Evolutionary conservation across 2,113 vertebrate species (phyloP), one percentile per base, ranked within the genome.

Genomic region (Rynchops niger): DNA sequence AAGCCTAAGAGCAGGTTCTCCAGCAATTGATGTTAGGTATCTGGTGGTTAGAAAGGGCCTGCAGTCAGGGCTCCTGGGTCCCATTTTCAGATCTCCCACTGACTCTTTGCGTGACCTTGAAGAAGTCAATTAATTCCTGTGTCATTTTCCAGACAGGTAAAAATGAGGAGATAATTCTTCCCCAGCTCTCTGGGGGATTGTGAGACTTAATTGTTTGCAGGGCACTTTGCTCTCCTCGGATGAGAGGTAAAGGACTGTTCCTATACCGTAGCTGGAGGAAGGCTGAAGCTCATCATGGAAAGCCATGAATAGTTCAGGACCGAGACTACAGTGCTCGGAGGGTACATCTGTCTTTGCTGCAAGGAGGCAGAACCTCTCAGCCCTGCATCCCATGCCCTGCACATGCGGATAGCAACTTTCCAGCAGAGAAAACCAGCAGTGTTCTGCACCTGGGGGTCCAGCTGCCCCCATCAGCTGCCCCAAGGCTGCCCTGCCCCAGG

Each of bases 91-190:
- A 86, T 83, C 67, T 96, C 71, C 82, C 84, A 88, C 47, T 90
- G 91, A 80, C 81, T 91, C 89, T 84, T 62, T 78, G 87, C 73
- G 53, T 88, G 94, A 97, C 95, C 96, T 97, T 94, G 95, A 93
- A 94, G 91, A 88, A 96, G 89, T 83, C 96, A 94, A 97, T 97
- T 96, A 95, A 97, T 95, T 95, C 96, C 71, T 59, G n/a, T 96
- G 92, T 92, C 93, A 85, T 94, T 82, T 96, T 88, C 72, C 88
- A 94, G 97, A 95, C 95, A 95, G 95, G 95, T 93, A 95, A 97
- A 95, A 97, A 97, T 70, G 87, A 94, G 84, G 87, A 91, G 81
- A 88, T 91, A 96, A 96, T 96, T 96, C 84, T 96, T 95, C 42
- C 70, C 74, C 26, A 43, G 45, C 52, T 90, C 93, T 0, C 93